A percentile compares a stretch with the other conserved stretches of the same genome.
These are phyloP conservation scores for Arothron firmamentum DNA, from an alignment of 2,113 vertebrate species.

Conservation along the genomic window DNA sequence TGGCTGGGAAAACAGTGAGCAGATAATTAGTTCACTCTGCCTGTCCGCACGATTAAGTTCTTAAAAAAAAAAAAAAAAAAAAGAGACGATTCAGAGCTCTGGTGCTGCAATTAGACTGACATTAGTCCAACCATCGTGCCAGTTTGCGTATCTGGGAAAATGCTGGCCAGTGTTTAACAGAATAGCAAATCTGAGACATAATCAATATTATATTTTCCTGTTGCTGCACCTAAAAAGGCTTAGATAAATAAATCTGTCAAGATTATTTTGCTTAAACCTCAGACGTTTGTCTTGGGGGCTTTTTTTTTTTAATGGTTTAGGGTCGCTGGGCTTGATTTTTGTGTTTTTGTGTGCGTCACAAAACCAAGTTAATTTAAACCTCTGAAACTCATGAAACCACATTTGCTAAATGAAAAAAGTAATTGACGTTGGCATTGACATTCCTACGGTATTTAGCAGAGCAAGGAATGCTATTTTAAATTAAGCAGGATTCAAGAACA, in stretches of 20 bases:
- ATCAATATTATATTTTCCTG: not conserved
- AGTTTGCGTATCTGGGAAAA: slow-evolving; percentile 23
- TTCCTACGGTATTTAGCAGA: no score
- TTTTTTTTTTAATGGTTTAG: not conserved
- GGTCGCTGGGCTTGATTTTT: no score
- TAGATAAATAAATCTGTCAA: not conserved
- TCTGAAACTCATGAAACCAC: no score
- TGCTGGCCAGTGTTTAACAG: slow-evolving; percentile 8
- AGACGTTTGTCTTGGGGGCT: not conserved
- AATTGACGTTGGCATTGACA: no score
- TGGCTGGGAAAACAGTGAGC: slow-evolving; percentile 70
- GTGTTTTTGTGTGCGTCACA: no score
- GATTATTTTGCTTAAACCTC: not conserved
- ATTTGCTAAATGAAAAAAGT: no score
- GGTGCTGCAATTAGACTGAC: slow-evolving; percentile 60
- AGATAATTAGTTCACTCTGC: slow-evolving; percentile 75
- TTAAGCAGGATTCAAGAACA: no score
- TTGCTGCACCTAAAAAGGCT: not conserved
- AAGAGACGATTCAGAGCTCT: slow-evolving; percentile 58
- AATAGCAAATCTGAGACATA: not conserved
- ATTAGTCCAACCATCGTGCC: slow-evolving; percentile 45
- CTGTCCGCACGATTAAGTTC: slow-evolving; percentile 69
- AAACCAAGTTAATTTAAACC: no score
- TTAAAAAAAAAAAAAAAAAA: slow-evolving; percentile 56
- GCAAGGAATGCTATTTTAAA: no score